A percentile compares a stretch with the other conserved stretches of the same genome.
phyloP scores from a whole-genome alignment of 1,140 invertebrate genomes.

The Pseudomyrmex sp. region DNA sequence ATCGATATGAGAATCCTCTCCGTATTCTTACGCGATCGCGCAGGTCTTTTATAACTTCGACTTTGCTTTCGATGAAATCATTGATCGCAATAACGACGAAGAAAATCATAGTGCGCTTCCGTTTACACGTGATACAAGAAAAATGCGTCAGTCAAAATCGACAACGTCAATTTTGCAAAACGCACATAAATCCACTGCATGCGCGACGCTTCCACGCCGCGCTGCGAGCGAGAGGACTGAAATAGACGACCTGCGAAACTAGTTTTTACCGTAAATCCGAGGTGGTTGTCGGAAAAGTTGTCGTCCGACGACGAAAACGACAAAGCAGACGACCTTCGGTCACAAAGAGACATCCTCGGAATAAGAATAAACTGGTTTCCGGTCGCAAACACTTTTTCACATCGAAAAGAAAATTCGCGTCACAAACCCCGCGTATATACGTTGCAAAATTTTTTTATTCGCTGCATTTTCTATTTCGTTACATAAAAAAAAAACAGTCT shows the following conservation, averaged over 20 bases:
- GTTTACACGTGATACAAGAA: slow-evolving; percentile 15
- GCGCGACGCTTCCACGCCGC: slow-evolving; percentile 65
- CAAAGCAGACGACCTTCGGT: slow-evolving; percentile 65
- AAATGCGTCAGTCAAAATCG: slow-evolving; percentile 50
- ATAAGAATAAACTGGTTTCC: slow-evolving; percentile 59
- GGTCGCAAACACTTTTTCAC: slow-evolving; percentile 1
- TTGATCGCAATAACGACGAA: slow-evolving; percentile 46
- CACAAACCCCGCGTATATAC: no score
- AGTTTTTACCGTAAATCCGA: slow-evolving; percentile 82
- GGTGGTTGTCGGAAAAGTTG: slow-evolving; percentile 63
- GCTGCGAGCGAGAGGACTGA: slow-evolving; percentile 68
- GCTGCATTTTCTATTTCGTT: neutral
- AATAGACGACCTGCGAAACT: slow-evolving; percentile 79
- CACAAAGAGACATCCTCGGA: slow-evolving; percentile 58
- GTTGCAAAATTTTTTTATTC: slow-evolving; percentile 25
- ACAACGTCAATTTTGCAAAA: slow-evolving; percentile 57
- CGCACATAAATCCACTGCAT: slow-evolving; percentile 55
- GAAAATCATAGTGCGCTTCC: slow-evolving; percentile 19
- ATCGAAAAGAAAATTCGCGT: slow-evolving; percentile 1
- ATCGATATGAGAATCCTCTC: neutral
- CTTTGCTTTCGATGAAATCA: neutral
- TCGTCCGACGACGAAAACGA: slow-evolving; percentile 58
- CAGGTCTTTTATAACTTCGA: neutral
- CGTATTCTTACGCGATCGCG: no score
- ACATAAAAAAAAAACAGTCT: no score